Percentiles rank a stretch among this genome's conserved stretches.
Evolutionary conservation across 2,113 vertebrate genomes (phyloP).

Genomic region (Motacilla alba): DNA sequence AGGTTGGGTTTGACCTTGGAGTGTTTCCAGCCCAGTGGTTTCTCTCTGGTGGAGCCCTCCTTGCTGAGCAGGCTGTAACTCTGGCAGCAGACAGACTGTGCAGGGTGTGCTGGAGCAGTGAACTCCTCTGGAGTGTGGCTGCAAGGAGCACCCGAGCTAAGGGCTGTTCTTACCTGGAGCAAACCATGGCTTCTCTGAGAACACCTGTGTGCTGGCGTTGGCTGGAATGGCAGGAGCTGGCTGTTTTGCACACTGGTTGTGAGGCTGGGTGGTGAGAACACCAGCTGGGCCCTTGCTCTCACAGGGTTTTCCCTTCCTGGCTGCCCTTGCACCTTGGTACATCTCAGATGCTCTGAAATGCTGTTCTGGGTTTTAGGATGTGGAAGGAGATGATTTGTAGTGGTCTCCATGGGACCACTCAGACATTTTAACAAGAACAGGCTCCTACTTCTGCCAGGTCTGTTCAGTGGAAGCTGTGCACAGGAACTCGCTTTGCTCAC

Average conservation of each 20-base stretch:
- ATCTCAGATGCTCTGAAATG: neutral
- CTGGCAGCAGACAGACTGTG: neutral
- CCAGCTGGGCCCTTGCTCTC: neutral
- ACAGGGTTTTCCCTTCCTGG: too few species aligned
- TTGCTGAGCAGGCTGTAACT: neutral
- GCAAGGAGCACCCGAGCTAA: neutral
- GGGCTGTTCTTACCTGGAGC: neutral
- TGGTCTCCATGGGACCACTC: too few species aligned
- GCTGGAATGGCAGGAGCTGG: neutral
- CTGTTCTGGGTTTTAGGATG: neutral
- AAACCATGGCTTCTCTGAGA: fast-evolving
- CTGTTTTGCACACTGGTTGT: neutral
- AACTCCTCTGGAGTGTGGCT: neutral
- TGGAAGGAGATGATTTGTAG: neutral
- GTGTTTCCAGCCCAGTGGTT: fast-evolving
- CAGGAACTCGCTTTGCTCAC: too few species aligned
- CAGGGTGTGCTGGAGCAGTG: neutral
- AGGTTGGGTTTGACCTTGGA: fast-evolving
- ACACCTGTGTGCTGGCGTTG: fast-evolving
- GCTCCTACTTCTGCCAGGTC: too few species aligned
- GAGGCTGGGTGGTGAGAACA: neutral
- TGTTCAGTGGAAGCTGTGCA: too few species aligned
- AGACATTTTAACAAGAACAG: too few species aligned
- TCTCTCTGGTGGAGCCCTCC: neutral
- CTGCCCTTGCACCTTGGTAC: neutral